phyloP scores from a whole-genome alignment of 2,888 invertebrate genomes.

The Andricus curvator region DNA sequence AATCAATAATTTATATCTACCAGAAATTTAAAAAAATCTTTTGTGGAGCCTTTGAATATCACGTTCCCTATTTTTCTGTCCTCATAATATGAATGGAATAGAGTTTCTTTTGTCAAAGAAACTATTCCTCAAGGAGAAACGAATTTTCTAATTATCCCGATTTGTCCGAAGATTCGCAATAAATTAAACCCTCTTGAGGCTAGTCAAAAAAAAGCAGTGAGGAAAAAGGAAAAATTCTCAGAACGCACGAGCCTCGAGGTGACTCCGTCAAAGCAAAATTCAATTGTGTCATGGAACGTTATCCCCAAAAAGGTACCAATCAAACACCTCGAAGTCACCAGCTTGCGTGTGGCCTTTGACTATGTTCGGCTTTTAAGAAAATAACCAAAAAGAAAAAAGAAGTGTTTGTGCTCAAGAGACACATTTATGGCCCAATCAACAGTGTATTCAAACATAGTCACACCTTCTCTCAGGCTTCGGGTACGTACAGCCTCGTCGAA shows the following conservation, averaged over 20 bases:
- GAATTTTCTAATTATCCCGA: slow-evolving; percentile 27
- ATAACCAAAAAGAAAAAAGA: slow-evolving; percentile 64
- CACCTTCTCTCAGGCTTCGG: slow-evolving; percentile 66
- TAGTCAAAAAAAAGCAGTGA: neutral
- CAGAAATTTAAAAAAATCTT: neutral
- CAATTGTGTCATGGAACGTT: slow-evolving; percentile 70
- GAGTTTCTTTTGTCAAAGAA: neutral
- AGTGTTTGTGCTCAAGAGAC: slow-evolving; percentile 72
- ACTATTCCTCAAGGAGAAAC: neutral
- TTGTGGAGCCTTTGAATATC: neutral
- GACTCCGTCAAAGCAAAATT: slow-evolving; percentile 63
- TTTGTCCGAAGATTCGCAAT: slow-evolving; percentile 7
- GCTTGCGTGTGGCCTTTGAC: slow-evolving; percentile 70
- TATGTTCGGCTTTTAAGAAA: slow-evolving; percentile 56
- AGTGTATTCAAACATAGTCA: slow-evolving; percentile 76
- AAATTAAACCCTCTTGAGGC: slow-evolving; percentile 16
- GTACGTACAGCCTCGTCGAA: slow-evolving; percentile 45
- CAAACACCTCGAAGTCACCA: slow-evolving; percentile 66
- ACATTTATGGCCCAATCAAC: slow-evolving; percentile 78
- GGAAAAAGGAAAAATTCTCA: slow-evolving; percentile 43
- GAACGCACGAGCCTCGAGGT: slow-evolving; percentile 48
- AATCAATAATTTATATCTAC: neutral
- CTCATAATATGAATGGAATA: slow-evolving; percentile 7
- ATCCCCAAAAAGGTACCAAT: slow-evolving; percentile 62
- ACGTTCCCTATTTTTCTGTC: neutral